These are phyloP conservation scores for Perca flavescens DNA, from an alignment of 2,113 vertebrate species.

Conservation along the genomic window DNA sequence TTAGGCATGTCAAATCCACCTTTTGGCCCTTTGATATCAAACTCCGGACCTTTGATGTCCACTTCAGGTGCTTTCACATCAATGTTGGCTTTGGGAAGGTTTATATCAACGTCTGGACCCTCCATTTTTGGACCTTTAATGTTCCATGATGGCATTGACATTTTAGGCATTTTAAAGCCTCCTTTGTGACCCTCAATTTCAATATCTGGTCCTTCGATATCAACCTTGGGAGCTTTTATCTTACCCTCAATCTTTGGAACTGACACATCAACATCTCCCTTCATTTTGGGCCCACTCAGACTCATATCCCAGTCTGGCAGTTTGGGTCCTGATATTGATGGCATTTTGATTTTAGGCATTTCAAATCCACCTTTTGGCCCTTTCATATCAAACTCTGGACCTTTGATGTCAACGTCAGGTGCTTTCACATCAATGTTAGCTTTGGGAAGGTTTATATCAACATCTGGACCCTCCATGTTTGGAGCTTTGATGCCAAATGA, in stretches of 20 bases:
- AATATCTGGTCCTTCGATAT: background rate
- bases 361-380: too few species aligned
- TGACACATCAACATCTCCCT: background rate
- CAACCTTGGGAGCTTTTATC: background rate
- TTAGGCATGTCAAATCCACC: conserved; percentile 5
- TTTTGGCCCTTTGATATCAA: background rate
- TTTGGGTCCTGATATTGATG: background rate
- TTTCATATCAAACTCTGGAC: rapidly evolving
- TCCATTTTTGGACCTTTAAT: conserved; percentile 2
- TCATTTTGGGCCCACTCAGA: too few species aligned
- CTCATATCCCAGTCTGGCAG: too few species aligned
- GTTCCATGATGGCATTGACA: background rate
- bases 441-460: background rate
- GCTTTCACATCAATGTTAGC: background rate
- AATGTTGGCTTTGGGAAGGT: background rate
- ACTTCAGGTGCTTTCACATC: background rate
- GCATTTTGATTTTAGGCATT: conserved; percentile 21
- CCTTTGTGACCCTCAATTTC: background rate
- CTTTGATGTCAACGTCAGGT: background rate
- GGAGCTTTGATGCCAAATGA: background rate
- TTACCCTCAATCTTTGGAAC: background rate
- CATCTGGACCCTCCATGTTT: background rate
- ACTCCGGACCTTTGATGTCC: background rate
- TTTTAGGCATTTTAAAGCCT: conserved; percentile 6
- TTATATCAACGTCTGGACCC: conserved; percentile 4